Evolutionary conservation across 2,888 invertebrate genomes (phyloP).

Genomic region (Cabera pusaria): DNA sequence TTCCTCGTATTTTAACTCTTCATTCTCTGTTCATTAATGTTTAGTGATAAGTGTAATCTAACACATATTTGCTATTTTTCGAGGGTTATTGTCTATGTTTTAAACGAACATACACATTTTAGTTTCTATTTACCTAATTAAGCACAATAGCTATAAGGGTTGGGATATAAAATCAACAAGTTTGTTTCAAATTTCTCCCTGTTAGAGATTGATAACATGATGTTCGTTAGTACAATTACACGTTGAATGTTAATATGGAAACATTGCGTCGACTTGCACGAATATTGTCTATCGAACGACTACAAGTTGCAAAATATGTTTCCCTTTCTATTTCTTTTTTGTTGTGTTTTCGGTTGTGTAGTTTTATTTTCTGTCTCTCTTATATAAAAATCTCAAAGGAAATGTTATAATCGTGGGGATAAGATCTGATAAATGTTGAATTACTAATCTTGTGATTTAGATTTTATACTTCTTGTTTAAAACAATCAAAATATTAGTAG

Average conservation of each 20-base stretch:
- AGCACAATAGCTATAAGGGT: constrained; percentile 76
- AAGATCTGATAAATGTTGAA: constrained; percentile 73
- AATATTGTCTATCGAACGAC: no score
- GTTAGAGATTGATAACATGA: constrained; percentile 9
- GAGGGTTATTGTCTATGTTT: constrained; percentile 73
- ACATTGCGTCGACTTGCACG: no score
- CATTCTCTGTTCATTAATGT: constrained; percentile 52
- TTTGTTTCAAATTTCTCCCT: constrained; percentile 43
- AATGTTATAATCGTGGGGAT: constrained; percentile 53
- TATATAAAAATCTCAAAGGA: constrained; percentile 40
- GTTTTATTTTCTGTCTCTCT: constrained; percentile 36
- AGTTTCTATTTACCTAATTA: constrained; percentile 59
- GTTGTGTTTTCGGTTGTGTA: constrained; percentile 51
- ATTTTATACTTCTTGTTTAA: constrained; percentile 84
- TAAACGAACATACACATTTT: constrained; percentile 59
- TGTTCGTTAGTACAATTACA: no score
- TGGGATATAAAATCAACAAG: constrained; percentile 65
- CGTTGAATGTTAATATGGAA: no score
- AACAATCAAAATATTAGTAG: constrained; percentile 82
- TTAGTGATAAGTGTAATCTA: constrained; percentile 64
- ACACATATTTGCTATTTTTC: constrained; percentile 77
- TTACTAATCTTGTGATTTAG: constrained; percentile 81
- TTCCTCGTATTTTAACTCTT: constrained; percentile 65
- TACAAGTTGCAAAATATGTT: constrained; percentile 8
- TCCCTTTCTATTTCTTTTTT: constrained; percentile 27